A percentile compares a stretch with the other conserved stretches of the same genome.
phyloP scores from a whole-genome alignment of 2,888 invertebrate species.

The Altica lythri region DNA sequence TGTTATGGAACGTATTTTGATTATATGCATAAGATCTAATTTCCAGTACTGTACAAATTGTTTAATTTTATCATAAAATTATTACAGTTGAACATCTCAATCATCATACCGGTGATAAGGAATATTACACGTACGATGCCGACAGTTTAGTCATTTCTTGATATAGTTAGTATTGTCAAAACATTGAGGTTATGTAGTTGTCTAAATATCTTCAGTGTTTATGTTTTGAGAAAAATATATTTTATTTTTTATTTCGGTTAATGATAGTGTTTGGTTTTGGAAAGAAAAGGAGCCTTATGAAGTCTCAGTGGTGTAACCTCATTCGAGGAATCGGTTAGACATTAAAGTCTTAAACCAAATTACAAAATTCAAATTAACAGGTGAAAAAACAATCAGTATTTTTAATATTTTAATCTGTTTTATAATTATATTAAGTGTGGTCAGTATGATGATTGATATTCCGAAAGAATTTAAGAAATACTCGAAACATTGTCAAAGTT shows the following conservation, averaged over 20 bases:
- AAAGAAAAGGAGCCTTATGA: conserved; percentile 17
- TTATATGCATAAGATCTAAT: too few relatives aligned
- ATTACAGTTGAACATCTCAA: too few relatives aligned
- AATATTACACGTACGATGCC: too few relatives aligned
- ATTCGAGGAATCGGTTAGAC: conserved; percentile 20
- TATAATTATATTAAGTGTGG: conserved; percentile 3
- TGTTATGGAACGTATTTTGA: too few relatives aligned
- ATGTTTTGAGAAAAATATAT: conserved; percentile 8
- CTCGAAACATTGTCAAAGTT: conserved; percentile 51
- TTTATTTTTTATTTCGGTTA: conserved; percentile 12
- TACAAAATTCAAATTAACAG: background rate
- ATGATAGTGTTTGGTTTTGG: conserved; percentile 11
- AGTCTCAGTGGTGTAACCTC: conserved; percentile 20
- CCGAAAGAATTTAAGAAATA: conserved; percentile 54
- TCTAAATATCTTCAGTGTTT: conserved; percentile 4
- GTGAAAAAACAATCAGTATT: conserved; percentile 19
- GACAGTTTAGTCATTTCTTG: too few relatives aligned
- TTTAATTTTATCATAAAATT: too few relatives aligned
- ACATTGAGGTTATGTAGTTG: conserved; percentile 12
- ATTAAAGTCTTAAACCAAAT: conserved; percentile 5
- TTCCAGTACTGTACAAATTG: too few relatives aligned
- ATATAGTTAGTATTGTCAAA: background rate
- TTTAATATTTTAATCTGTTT: background rate
- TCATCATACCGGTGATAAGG: too few relatives aligned
- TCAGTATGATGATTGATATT: conserved; percentile 46